phyloP scores from a whole-genome alignment of 2,113 vertebrate species.

The Taurulus bubalis region DNA sequence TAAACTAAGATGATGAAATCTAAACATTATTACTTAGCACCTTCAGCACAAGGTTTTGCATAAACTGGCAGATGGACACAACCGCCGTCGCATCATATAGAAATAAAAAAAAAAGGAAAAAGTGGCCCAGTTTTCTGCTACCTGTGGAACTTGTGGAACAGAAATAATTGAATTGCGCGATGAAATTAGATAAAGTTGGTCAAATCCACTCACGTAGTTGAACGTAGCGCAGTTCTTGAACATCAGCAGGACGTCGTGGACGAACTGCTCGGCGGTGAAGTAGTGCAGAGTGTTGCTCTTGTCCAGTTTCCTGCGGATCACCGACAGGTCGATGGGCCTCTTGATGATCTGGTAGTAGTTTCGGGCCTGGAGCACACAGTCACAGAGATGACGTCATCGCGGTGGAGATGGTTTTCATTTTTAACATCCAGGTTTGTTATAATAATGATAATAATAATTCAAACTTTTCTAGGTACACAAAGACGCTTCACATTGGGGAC shows the following conservation, averaged over 20 bases:
- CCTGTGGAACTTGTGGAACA: conserved; percentile 23
- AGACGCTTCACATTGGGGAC: no score
- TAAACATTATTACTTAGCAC: no score
- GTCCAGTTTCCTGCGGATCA: conserved; percentile 89
- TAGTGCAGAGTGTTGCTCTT: conserved; percentile 89
- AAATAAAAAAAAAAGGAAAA: conserved; percentile 2
- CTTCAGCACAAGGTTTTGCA: neutral
- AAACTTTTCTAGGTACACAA: no score
- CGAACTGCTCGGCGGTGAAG: conserved; percentile 89
- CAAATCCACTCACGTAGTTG: conserved; percentile 86
- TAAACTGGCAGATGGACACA: neutral
- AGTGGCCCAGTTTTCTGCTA: neutral
- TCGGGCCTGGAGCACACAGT: conserved; percentile 81
- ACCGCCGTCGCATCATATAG: neutral
- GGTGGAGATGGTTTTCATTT: neutral
- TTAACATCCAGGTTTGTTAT: neutral
- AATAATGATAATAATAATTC: no score
- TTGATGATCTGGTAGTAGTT: conserved; percentile 98
- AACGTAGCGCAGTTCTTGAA: conserved; percentile 96
- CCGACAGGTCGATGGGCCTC: conserved; percentile 92
- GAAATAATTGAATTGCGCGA: neutral
- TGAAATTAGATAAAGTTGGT: no score
- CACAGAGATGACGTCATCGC: conserved; percentile 10
- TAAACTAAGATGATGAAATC: no score
- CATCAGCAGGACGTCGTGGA: conserved; percentile 92